phyloP scores from a whole-genome alignment of 2,113 vertebrate genomes.

The Pavo muticus region DNA sequence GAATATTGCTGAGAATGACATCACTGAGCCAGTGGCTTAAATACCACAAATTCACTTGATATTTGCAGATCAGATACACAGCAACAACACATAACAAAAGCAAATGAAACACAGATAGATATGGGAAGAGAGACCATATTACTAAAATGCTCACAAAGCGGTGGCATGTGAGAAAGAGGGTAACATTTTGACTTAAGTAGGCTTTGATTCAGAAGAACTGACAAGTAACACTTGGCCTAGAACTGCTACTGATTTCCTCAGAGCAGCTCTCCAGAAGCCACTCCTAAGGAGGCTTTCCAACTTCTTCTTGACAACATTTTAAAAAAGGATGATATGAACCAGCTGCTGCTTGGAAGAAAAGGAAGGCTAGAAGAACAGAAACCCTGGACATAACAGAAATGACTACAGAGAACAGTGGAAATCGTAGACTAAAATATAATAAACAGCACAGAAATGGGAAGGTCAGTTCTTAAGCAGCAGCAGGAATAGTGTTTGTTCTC shows the following conservation, averaged over 20 bases:
- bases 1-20: not conserved
- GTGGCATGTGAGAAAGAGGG: not conserved
- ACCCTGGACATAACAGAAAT: not conserved
- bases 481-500: not conserved
- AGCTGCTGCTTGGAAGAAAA: not conserved
- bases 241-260: not conserved
- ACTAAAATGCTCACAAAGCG: not conserved
- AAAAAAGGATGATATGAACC: not conserved
- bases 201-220: not conserved
- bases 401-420: not conserved
- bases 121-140: not conserved
- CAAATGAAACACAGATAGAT: not conserved
- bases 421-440: not conserved
- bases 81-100: not conserved
- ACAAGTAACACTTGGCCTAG: not conserved
- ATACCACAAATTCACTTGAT: not conserved
- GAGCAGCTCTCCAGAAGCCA: not conserved
- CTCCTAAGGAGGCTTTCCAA: not conserved
- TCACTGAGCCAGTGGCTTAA: not conserved
- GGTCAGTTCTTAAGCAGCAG: not conserved
- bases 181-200: not conserved
- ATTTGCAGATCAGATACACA: not conserved
- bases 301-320: not conserved
- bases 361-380: not conserved
- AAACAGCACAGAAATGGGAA: not conserved